Base-by-base conservation (phyloP, 2,113 vertebrate species). In the Fregata magnificens region DNA sequence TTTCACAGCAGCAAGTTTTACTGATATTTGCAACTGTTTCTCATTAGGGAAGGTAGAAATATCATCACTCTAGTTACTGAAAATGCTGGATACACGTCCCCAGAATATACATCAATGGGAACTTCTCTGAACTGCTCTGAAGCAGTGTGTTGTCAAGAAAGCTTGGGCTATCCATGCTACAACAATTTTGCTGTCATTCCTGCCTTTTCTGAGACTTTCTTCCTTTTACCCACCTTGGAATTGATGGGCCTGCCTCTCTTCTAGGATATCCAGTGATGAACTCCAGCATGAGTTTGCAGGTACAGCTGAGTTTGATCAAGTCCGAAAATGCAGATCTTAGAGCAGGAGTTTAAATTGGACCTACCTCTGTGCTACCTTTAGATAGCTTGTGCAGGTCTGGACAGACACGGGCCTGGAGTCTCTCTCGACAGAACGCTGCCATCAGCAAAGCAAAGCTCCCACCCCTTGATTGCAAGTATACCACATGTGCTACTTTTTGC, bases 351-450 rank as follows among this genome's bases (percentile, higher is more conserved):
- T 32, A 62, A 93, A 53, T 0, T 7, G 13, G 25, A 91, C 29
- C 53, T 69, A 36, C 47, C 42, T 85, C 38, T 76, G 16, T 13
- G 9, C 52, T 74, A 29, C 56, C 31, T 88, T 65, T 11, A 15
- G n/a, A 2, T 19, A 70, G 45, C 20, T 17, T 9, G 7, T 13
- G 31, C 47, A 31, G 49, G 28, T 52, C 66, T 24, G 58, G 63
- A 63, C 36, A 88, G 38, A 62, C 50, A 40, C 0, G 0, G 32
- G 22, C 25, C 59, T 45, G 13, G 32, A 74, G 24, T 29, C 15
- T 65, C 55, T 29, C 74, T 40, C 1, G 1, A 28, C 17, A 24
- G 31, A 86, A 32, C 0, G 0, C 28, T 70, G 45, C 38, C 47
- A 59, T 50, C 59, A 36, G 24, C 3, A 15, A 71, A 74, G 29